A percentile compares a stretch with the other conserved stretches of the same genome.
phyloP scores from a whole-genome alignment of 1,140 invertebrate species.

The Thereuonema tuberculata region DNA sequence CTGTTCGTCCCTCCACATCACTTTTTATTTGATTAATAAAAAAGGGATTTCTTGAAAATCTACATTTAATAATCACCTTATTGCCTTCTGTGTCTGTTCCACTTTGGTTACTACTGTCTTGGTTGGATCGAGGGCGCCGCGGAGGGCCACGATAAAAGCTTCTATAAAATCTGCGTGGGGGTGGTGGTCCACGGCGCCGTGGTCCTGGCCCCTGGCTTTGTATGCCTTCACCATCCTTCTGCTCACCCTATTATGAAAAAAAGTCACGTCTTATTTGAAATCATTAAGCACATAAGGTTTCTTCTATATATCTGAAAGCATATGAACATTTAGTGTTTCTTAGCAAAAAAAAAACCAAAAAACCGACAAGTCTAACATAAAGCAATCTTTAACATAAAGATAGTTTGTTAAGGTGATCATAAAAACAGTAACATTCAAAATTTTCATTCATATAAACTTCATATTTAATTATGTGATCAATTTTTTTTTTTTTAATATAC shows the following conservation, averaged over 20 bases:
- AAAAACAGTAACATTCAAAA: no score
- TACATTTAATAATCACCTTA: neutral
- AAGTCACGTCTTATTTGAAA: neutral
- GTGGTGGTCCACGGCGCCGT: slow-evolving; percentile 2
- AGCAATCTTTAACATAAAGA: no score
- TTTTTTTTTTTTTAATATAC: no score
- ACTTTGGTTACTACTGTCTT: slow-evolving; percentile 5
- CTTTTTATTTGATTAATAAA: neutral
- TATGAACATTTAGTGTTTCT: no score
- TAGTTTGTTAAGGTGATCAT: no score
- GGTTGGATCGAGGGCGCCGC: neutral
- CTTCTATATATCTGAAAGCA: no score
- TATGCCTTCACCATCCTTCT: slow-evolving; percentile 8
- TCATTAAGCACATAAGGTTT: neutral
- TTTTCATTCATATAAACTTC: no score
- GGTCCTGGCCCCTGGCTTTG: neutral
- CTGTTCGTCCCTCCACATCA: neutral
- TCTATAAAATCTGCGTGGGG: slow-evolving; percentile 8
- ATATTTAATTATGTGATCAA: no score
- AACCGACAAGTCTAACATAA: no score
- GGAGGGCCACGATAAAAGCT: slow-evolving; percentile 6
- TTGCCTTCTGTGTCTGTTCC: slow-evolving; percentile 8
- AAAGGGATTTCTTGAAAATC: neutral
- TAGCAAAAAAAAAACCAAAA: no score
- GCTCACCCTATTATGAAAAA: slow-evolving; percentile 5